Percentiles rank a stretch among this genome's conserved stretches.
Evolutionary conservation across 2,113 vertebrate genomes (phyloP).

Genomic region (Tetrao urogallus): DNA sequence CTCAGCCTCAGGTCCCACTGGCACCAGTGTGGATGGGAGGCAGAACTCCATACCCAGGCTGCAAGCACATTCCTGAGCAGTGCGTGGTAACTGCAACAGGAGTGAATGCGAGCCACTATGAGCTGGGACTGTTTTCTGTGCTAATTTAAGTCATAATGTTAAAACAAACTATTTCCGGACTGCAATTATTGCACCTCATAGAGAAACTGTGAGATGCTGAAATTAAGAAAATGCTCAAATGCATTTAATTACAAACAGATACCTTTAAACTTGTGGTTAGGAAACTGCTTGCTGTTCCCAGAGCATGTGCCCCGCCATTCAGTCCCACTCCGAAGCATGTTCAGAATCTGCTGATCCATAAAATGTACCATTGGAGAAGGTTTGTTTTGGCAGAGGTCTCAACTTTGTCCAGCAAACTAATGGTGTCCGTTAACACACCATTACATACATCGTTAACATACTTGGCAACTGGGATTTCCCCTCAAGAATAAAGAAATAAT

Average conservation of each 20-base stretch:
- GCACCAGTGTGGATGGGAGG: not conserved
- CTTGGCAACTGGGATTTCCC: constrained; percentile 79
- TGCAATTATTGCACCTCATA: constrained; percentile 66
- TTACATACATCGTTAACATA: constrained; percentile 82
- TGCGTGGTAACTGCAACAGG: not conserved
- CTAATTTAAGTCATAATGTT: constrained; percentile 45
- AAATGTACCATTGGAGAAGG: constrained; percentile 68
- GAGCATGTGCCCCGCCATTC: constrained; percentile 39
- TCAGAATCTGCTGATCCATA: constrained; percentile 75
- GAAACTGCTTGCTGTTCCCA: constrained; percentile 54
- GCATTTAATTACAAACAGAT: constrained; percentile 78
- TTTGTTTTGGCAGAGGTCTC: constrained; percentile 82
- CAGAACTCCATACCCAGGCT: not conserved
- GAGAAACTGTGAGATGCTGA: constrained; percentile 34
- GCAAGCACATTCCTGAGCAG: fast-evolving
- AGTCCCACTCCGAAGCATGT: constrained; percentile 57
- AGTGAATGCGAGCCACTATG: not conserved
- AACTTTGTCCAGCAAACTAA: constrained; percentile 78
- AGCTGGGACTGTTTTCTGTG: constrained; percentile 7
- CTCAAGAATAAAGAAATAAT: constrained; percentile 71
- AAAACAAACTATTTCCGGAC: constrained; percentile 55
- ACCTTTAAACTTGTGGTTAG: constrained; percentile 61
- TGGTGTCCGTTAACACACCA: constrained; percentile 79
- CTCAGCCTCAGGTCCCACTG: fast-evolving
- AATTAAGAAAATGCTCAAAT: constrained; percentile 40